These are phyloP conservation scores for Pyralis farinalis DNA, from an alignment of 2,888 invertebrate genomes.

Conservation along the genomic window DNA sequence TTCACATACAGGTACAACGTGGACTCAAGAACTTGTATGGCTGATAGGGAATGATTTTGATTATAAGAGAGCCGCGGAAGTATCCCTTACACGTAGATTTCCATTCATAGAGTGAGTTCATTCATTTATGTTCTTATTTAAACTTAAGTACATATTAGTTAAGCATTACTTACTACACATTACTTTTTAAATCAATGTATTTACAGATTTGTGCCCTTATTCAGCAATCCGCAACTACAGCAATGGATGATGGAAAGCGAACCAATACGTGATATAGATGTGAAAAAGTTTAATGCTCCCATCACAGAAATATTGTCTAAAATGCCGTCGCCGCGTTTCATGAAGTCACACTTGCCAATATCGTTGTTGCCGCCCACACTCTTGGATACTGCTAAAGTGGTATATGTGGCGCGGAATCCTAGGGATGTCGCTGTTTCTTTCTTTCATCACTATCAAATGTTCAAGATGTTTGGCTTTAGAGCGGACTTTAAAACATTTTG, in stretches of 20 bases:
- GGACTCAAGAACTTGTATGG: conserved; percentile 90
- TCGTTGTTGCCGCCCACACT: conserved; percentile 84
- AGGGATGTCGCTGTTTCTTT: conserved; percentile 91
- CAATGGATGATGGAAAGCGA: conserved; percentile 14
- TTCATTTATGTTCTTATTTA: too few species aligned
- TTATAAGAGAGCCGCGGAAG: conserved; percentile 78
- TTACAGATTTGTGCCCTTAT: too few species aligned
- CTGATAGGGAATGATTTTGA: conserved; percentile 85
- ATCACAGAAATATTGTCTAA: conserved; percentile 22
- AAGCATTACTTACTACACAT: too few species aligned
- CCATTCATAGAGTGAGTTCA: conserved; percentile 49
- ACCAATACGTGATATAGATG: too few species aligned
- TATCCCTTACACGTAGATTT: conserved; percentile 40
- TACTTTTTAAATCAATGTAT: too few species aligned
- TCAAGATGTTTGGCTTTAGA: conserved; percentile 40
- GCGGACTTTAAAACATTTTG: conserved; percentile 46
- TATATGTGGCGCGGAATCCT: conserved; percentile 90
- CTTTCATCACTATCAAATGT: conserved; percentile 82
- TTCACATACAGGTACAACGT: conserved; percentile 82
- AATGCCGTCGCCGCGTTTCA: conserved; percentile 73
- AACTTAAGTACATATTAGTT: too few species aligned
- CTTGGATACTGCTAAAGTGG: conserved; percentile 77
- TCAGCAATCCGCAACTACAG: too few species aligned
- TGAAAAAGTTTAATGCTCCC: conserved; percentile 14
- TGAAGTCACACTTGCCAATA: conserved; percentile 88